A percentile compares a stretch with the other conserved stretches of the same genome.
These are phyloP conservation scores for Epinephelus coioides DNA, from an alignment of 2,797 vertebrate species.

Conservation along the genomic window DNA sequence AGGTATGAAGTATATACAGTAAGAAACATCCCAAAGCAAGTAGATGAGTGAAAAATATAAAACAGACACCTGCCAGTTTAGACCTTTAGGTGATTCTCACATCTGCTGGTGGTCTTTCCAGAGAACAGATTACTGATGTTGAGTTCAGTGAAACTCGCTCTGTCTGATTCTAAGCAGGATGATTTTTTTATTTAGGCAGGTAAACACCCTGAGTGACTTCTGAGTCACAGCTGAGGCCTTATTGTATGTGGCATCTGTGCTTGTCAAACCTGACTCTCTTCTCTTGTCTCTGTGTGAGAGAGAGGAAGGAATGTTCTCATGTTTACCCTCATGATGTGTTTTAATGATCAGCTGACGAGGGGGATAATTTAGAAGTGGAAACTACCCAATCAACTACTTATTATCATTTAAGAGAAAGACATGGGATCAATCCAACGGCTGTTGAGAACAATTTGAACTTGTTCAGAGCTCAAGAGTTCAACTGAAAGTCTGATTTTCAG, in stretches of 20 bases:
- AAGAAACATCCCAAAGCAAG: neutral
- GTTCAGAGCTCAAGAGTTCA: neutral
- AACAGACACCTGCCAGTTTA: too few species aligned
- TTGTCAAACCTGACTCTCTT: constrained; percentile 51
- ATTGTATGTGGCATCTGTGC: constrained; percentile 12
- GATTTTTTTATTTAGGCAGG: neutral
- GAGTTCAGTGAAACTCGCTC: neutral
- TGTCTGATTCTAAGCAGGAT: neutral
- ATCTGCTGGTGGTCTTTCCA: neutral
- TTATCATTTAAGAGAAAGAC: neutral
- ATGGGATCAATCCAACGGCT: neutral
- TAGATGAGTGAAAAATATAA: too few species aligned
- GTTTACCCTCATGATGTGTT: neutral
- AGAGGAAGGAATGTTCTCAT: too few species aligned
- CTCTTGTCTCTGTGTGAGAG: neutral
- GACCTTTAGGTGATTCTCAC: too few species aligned
- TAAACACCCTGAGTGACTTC: constrained; percentile 11
- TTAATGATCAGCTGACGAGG: constrained; percentile 14
- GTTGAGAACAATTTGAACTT: neutral
- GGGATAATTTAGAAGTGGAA: neutral
- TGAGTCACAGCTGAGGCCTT: constrained; percentile 29
- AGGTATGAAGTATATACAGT: neutral
- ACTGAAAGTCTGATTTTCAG: neutral
- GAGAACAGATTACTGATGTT: neutral
- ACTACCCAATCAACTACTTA: neutral